Percentiles rank a stretch among this genome's conserved stretches.
phyloP scores from a whole-genome alignment of 2,888 invertebrate species.

The Nephrotoma appendiculata region DNA sequence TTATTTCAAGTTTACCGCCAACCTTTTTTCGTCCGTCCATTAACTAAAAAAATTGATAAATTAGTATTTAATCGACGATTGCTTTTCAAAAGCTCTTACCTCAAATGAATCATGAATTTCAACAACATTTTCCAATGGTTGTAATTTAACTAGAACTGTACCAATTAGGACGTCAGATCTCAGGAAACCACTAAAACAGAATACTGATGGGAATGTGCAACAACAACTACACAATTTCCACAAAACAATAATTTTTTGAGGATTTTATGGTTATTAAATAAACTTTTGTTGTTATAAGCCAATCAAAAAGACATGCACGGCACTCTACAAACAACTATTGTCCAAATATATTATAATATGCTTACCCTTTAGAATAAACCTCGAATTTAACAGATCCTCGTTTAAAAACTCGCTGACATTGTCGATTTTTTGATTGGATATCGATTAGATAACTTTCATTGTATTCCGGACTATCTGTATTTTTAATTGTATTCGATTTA shows the following conservation, averaged over 20 bases:
- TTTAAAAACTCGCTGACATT: constrained; percentile 77
- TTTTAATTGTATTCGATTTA: constrained; percentile 62
- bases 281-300: neutral
- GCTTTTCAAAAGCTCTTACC: constrained; percentile 44
- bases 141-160: constrained; percentile 66
- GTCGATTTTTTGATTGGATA: constrained; percentile 63
- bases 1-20: constrained; percentile 84
- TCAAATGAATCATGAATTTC: constrained; percentile 85
- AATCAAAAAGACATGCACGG: neutral
- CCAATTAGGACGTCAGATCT: constrained; percentile 78
- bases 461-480: constrained; percentile 82
- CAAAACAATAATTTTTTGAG: constrained; percentile 2
- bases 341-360: neutral
- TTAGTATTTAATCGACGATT: constrained; percentile 6
- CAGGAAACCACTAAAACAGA: constrained; percentile 85
- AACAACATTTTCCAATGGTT: constrained; percentile 76
- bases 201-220: constrained; percentile 2
- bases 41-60: constrained; percentile 41
- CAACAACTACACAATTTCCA: constrained; percentile 3
- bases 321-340: neutral
- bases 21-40: constrained; percentile 78
- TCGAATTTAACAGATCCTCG: constrained; percentile 81
- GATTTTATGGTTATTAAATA: neutral
- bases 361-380: constrained; percentile 82
- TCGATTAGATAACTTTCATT: constrained; percentile 63